Percentiles rank a stretch among this genome's conserved stretches.
phyloP scores from a whole-genome alignment of 1,140 invertebrate genomes.

The Ips typographus region DNA sequence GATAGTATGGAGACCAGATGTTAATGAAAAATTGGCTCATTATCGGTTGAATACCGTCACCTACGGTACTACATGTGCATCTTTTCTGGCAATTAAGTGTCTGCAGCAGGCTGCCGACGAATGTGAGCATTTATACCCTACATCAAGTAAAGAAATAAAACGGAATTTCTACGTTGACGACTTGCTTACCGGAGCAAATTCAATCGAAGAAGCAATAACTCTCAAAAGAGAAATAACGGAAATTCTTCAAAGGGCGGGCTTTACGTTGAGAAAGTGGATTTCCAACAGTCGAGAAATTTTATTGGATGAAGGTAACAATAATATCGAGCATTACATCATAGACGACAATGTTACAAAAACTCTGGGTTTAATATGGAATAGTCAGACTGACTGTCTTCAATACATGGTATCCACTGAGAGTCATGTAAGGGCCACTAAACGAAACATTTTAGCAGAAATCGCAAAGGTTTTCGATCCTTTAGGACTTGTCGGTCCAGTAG shows the following conservation, averaged over 20 bases:
- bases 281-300: background rate
- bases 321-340: constrained; percentile 17
- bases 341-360: constrained; percentile 40
- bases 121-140: too few species aligned
- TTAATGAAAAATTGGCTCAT: too few species aligned
- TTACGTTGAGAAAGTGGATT: too few species aligned
- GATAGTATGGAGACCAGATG: constrained; percentile 46
- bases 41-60: too few species aligned
- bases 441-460: constrained; percentile 47
- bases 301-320: background rate
- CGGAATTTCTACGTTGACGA: too few species aligned
- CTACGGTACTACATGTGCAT: too few species aligned
- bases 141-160: background rate
- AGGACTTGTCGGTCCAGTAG: constrained; percentile 50
- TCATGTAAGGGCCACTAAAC: constrained; percentile 38
- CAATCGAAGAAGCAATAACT: too few species aligned
- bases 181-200: too few species aligned
- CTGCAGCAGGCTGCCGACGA: too few species aligned
- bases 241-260: too few species aligned
- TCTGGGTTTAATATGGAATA: constrained; percentile 35
- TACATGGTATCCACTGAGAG: constrained; percentile 5
- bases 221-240: too few species aligned
- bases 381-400: constrained; percentile 9
- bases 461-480: constrained; percentile 53
- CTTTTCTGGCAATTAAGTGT: too few species aligned